Base-by-base conservation (phyloP, 2,888 invertebrate species). In the Apamea crenata region DNA sequence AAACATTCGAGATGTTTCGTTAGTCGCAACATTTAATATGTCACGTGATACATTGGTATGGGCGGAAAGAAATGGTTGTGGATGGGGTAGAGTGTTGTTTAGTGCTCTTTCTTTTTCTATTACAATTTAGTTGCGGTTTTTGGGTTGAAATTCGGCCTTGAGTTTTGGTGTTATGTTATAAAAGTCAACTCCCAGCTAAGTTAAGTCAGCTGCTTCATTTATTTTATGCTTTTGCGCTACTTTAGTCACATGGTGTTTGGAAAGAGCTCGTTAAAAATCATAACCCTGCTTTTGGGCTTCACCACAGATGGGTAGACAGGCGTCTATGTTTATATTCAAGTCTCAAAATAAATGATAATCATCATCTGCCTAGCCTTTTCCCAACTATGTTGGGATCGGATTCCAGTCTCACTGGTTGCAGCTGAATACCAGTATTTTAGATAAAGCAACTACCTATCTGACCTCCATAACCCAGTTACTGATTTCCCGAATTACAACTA, bases 1-100 rank as follows among this genome's bases (percentile, higher is more conserved):
- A 73, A 88, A 77, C 80, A 85, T 88, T 89, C 89, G 90, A 88
- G 88, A 89, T 87, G 90, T 90, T 89, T 85, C 80, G 87, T 89
- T 90, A 87, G 85, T 85, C 85, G 83, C 81, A 87, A 88, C 89
- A 85, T 88, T 88, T 83, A 89, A 85, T 90, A 85, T 87, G 89
- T 88, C 89, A 90, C 85, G 81, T 85, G 83, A 88, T 83, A 78
- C 81, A 88, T 86, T 74, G 82, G 77, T 79, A 73, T 78, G 80
- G 83, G 65, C 36, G 50, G 56, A 66, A 86, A 86, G 82, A 86
- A 85, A 86, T 75, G 59, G 29, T 53, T 12, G 63, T 76, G 29
- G 76, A 85, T 66, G 53, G 66, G 65, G 63, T 36, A 40, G 8
- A 12, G 32, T 74, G 53, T 80, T 69, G 50, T 84, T 87, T 63